A percentile compares a stretch with the other conserved stretches of the same genome.
Evolutionary conservation across 2,797 vertebrate species (phyloP).

Genomic region (Enteromius viviparus): DNA sequence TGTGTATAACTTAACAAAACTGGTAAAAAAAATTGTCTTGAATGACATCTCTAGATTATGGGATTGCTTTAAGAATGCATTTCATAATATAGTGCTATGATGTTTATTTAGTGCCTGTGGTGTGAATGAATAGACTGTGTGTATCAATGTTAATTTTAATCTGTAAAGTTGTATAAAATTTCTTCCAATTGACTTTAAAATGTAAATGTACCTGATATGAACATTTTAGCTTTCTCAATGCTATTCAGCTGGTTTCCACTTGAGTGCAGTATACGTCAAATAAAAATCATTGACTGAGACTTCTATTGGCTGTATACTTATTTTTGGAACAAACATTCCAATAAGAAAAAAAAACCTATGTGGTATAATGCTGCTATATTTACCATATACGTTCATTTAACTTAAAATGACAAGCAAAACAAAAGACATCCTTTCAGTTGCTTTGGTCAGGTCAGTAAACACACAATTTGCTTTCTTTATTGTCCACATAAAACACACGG

Average conservation of each 20-base stretch:
- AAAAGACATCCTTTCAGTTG: constrained; percentile 35
- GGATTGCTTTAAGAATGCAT: not conserved
- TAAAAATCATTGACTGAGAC: not conserved
- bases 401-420: constrained; percentile 5
- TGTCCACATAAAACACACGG: constrained; percentile 72
- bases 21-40: not conserved
- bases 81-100: not conserved
- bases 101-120: not conserved
- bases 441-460: constrained; percentile 71
- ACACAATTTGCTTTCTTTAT: constrained; percentile 74
- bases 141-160: not conserved
- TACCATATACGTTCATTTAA: not conserved
- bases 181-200: not conserved
- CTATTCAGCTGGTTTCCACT: constrained; percentile 48
- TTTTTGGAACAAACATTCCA: too few relatives aligned
- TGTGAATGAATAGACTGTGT: not conserved
- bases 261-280: constrained; percentile 50
- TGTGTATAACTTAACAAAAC: not conserved
- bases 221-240: not conserved
- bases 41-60: not conserved
- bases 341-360: not conserved
- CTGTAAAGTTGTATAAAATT: not conserved
- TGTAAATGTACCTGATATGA: not conserved
- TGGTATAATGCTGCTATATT: not conserved
- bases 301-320: not conserved